A percentile compares a stretch with the other conserved stretches of the same genome.
phyloP scores from a whole-genome alignment of 2,113 vertebrate genomes.

The Gambusia holbrooki region DNA sequence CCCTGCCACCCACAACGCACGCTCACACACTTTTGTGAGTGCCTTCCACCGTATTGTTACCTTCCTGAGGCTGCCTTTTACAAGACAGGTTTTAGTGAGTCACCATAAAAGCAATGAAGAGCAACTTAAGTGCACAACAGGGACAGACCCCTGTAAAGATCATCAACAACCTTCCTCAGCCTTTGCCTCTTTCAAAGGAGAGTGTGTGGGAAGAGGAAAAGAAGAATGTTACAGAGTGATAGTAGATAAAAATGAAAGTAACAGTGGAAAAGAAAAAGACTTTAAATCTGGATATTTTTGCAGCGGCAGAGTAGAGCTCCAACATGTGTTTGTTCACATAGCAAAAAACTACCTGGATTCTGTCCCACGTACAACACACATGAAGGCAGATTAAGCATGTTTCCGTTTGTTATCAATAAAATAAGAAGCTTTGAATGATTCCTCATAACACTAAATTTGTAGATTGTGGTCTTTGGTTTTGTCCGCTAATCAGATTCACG shows the following conservation, averaged over 20 bases:
- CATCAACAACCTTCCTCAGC: constrained; percentile 62
- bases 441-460: not conserved
- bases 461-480: not conserved
- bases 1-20: not conserved
- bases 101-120: constrained; percentile 77
- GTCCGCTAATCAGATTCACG: no score
- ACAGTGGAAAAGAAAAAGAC: constrained; percentile 45
- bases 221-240: constrained; percentile 33
- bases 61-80: constrained; percentile 69
- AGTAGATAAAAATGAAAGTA: constrained; percentile 63
- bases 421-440: constrained; percentile 52
- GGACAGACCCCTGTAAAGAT: constrained; percentile 70
- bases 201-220: constrained; percentile 24
- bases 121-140: constrained; percentile 75
- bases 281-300: constrained; percentile 36
- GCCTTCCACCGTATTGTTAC: constrained; percentile 54
- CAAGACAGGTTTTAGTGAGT: constrained; percentile 80
- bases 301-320: constrained; percentile 26
- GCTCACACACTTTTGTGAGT: constrained; percentile 1
- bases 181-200: constrained; percentile 44
- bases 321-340: constrained; percentile 32
- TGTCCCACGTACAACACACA: constrained; percentile 50
- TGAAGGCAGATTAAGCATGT: constrained; percentile 51
- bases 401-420: constrained; percentile 55
- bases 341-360: constrained; percentile 61